A percentile compares a stretch with the other conserved stretches of the same genome.
Conservation (phyloP, 2,113 vertebrate species). For the Microcebus murinus region DNA sequence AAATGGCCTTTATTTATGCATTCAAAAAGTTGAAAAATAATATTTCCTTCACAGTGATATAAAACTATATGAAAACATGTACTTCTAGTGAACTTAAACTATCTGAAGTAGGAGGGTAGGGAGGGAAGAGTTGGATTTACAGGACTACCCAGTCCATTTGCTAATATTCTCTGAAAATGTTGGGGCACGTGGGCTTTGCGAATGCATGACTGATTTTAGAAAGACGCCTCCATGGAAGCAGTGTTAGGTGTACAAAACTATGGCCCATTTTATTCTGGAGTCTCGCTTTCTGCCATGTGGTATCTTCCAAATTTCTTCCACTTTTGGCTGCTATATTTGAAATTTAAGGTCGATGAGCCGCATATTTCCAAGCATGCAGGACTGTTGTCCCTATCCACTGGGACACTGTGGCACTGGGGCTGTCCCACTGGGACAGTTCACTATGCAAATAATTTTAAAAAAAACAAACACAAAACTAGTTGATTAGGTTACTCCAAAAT, state of each 20-base stretch:
- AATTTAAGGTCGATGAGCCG: neutral
- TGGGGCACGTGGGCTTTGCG: neutral
- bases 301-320: constrained; percentile 21
- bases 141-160: constrained; percentile 38
- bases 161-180: constrained; percentile 21
- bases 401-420: neutral
- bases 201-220: neutral
- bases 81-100: constrained; percentile 16
- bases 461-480: neutral
- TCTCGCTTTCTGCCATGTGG: neutral
- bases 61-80: neutral
- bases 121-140: neutral
- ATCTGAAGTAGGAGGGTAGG: constrained; percentile 2
- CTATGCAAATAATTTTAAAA: neutral
- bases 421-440: neutral
- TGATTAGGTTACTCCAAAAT: neutral
- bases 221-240: neutral
- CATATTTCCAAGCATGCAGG: neutral
- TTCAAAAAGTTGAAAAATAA: constrained; percentile 43
- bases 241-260: neutral
- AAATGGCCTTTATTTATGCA: neutral
- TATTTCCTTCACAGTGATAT: constrained; percentile 32
- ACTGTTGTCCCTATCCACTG: neutral
- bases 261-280: neutral
- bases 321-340: neutral